Conservation (phyloP, 2,113 vertebrate genomes). For the Pyrgilauda ruficollis region DNA sequence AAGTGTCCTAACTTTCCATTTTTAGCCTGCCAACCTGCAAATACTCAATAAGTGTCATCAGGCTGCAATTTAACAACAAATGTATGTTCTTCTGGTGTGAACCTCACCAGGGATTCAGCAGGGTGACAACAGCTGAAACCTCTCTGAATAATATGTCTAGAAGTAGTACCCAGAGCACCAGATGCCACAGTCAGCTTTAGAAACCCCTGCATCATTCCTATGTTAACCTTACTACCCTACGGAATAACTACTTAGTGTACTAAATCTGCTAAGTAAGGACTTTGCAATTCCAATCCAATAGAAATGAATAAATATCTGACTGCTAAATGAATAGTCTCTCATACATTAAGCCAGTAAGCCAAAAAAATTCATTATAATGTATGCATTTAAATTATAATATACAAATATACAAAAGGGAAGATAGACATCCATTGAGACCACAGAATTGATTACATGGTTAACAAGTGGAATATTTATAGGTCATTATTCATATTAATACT, state of each 20-base stretch:
- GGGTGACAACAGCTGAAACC: neutral
- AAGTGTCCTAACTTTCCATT: neutral
- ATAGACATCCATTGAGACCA: constrained; percentile 39
- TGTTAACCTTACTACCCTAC: constrained; percentile 4
- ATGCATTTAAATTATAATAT: constrained; percentile 61
- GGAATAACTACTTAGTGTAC: constrained; percentile 11
- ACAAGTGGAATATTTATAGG: constrained; percentile 62
- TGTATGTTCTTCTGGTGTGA: neutral
- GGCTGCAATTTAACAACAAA: neutral
- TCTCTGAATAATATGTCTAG: neutral
- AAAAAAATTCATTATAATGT: constrained; percentile 43
- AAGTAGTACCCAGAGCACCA: constrained; percentile 1
- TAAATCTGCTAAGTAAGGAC: constrained; percentile 22
- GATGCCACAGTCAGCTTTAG: constrained; percentile 33
- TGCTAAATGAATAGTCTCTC: constrained; percentile 50
- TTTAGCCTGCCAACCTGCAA: neutral
- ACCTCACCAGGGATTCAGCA: neutral
- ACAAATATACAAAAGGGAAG: constrained; percentile 43
- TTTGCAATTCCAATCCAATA: constrained; percentile 42
- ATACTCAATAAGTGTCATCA: accelerated
- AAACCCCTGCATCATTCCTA: neutral
- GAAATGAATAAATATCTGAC: constrained; percentile 46
- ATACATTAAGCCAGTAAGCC: constrained; percentile 9
- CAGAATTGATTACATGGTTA: constrained; percentile 56
- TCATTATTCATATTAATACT: constrained; percentile 56